phyloP scores from a whole-genome alignment of 2,888 invertebrate genomes.

The Orthosia gracilis region DNA sequence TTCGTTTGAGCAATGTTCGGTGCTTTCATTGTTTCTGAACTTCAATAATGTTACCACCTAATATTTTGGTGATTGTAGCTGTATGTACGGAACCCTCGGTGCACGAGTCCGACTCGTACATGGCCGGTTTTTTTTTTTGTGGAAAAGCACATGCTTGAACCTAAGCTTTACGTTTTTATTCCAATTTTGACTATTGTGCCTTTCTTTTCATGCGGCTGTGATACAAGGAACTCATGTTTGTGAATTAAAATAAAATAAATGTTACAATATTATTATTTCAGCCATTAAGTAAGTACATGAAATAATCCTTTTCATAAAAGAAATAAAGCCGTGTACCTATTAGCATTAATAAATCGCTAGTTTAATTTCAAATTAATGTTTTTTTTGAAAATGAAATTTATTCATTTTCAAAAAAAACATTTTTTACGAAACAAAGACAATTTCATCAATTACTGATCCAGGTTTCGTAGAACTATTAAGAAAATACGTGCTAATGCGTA shows the following conservation, averaged over 20 bases:
- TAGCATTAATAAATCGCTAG: neutral
- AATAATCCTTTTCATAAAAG: neutral
- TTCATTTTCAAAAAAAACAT: neutral
- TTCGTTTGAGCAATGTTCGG: too few species aligned
- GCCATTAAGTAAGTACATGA: neutral
- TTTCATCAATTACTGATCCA: neutral
- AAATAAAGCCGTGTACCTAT: neutral
- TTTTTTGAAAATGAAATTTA: neutral
- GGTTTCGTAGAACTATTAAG: neutral
- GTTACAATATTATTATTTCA: neutral
- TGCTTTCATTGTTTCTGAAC: too few species aligned
- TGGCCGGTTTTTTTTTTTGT: too few species aligned
- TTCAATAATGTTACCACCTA: too few species aligned
- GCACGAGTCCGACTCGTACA: too few species aligned
- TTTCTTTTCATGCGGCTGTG: too few species aligned
- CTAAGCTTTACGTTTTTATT: too few species aligned
- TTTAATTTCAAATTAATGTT: slow-evolving; percentile 1
- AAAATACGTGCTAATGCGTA: neutral
- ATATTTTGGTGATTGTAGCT: too few species aligned
- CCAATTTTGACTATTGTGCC: too few species aligned
- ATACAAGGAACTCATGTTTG: too few species aligned
- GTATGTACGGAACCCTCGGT: too few species aligned
- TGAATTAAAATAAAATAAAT: neutral
- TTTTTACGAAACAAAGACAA: neutral
- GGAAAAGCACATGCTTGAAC: too few species aligned